These are phyloP conservation scores for Garrulus glandarius DNA, from an alignment of 2,797 vertebrate genomes.

Conservation along the genomic window DNA sequence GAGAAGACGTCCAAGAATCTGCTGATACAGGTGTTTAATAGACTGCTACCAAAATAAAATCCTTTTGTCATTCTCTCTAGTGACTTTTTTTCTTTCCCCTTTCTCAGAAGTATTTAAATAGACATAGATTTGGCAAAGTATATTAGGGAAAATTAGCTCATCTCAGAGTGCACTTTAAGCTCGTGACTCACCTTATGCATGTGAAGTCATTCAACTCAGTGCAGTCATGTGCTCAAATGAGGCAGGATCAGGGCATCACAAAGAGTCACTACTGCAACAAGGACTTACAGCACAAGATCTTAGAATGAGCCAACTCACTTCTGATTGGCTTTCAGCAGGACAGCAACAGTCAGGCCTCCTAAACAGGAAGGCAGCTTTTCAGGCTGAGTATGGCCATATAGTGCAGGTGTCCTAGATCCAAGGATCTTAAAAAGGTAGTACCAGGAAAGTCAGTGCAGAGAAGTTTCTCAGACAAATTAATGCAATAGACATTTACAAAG, in stretches of 20 bases:
- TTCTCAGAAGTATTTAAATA: constrained; percentile 37
- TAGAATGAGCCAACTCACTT: not conserved
- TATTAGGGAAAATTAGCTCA: constrained; percentile 31
- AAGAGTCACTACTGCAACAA: not conserved
- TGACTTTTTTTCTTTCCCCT: not conserved
- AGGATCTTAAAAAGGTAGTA: not conserved
- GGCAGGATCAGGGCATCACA: not conserved
- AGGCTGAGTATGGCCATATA: not conserved
- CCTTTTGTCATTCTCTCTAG: constrained; percentile 1
- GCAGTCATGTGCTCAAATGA: not conserved
- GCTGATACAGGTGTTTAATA: not conserved
- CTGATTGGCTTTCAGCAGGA: not conserved
- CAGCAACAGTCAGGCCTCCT: not conserved
- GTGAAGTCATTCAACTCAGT: not conserved
- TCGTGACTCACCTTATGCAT: not conserved
- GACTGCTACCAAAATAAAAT: constrained; percentile 19
- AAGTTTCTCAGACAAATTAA: not conserved
- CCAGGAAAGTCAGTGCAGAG: not conserved
- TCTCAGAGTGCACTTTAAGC: constrained; percentile 12
- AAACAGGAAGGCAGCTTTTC: not conserved
- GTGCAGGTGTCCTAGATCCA: not conserved
- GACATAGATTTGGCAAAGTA: not conserved
- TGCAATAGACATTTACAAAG: not conserved
- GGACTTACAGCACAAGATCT: not conserved
- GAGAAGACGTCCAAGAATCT: not conserved